Evolutionary conservation across 2,888 invertebrate genomes (phyloP).

Genomic region (Mactromeris polynyma): DNA sequence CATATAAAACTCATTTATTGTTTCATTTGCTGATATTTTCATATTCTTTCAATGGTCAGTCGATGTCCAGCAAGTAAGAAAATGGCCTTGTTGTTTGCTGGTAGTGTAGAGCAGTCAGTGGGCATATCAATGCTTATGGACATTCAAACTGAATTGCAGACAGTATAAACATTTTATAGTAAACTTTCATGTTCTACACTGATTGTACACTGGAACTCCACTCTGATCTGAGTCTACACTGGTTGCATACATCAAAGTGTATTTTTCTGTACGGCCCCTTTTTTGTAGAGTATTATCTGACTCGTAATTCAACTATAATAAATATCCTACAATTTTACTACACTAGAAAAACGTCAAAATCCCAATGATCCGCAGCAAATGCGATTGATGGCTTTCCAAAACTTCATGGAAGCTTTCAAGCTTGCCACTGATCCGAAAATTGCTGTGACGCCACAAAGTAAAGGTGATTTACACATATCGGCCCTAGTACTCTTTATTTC

Average conservation of each 20-base stretch:
- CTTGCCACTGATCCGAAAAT: constrained; percentile 47
- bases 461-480: constrained; percentile 50
- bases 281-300: not conserved
- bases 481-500: constrained; percentile 36
- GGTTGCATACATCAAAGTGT: not conserved
- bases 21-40: no score
- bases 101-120: no score
- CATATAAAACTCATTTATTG: no score
- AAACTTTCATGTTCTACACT: no score
- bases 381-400: constrained; percentile 68
- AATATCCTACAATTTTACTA: constrained; percentile 15
- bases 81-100: no score
- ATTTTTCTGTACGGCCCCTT: not conserved
- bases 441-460: constrained; percentile 25
- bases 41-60: no score
- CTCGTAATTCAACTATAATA: not conserved
- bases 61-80: no score
- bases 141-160: no score
- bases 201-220: no score
- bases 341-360: constrained; percentile 44
- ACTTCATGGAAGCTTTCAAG: constrained; percentile 68
- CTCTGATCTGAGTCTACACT: no score
- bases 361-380: constrained; percentile 58
- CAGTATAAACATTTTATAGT: no score
- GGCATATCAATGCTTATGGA: no score